These are phyloP conservation scores for Drosophila gaucha DNA, from an alignment of 2,888 invertebrate genomes.

Conservation along the genomic window DNA sequence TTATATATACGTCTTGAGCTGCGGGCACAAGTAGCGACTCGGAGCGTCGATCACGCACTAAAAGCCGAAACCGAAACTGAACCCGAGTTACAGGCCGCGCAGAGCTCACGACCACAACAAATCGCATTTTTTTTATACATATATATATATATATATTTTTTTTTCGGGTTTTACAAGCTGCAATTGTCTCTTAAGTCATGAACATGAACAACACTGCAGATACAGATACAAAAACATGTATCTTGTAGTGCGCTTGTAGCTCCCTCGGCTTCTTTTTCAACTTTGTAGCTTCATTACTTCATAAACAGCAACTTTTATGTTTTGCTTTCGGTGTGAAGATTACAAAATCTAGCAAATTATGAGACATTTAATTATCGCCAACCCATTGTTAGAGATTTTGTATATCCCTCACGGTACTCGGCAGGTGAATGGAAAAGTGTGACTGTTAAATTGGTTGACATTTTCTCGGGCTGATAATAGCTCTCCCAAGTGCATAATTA, in stretches of 20 bases:
- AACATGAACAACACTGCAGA: slow-evolving; percentile 34
- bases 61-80: slow-evolving; percentile 38
- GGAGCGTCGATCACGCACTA: slow-evolving; percentile 75
- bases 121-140: slow-evolving; percentile 1
- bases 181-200: slow-evolving; percentile 41
- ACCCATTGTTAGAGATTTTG: slow-evolving; percentile 17
- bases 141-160: slow-evolving; percentile 3
- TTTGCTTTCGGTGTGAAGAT: slow-evolving; percentile 45
- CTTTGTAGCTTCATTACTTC: slow-evolving; percentile 57
- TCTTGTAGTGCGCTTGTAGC: slow-evolving; percentile 7
- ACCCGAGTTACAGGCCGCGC: slow-evolving; percentile 41
- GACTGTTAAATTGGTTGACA: slow-evolving; percentile 18
- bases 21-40: slow-evolving; percentile 60
- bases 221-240: slow-evolving; percentile 20
- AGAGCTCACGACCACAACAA: slow-evolving; percentile 29
- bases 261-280: slow-evolving; percentile 26
- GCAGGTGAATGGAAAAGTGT: slow-evolving; percentile 15
- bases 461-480: too few relatives aligned
- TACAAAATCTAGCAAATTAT: slow-evolving; percentile 65
- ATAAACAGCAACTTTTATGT: slow-evolving; percentile 40
- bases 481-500: slow-evolving; percentile 50
- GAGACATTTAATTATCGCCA: slow-evolving; percentile 50
- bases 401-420: slow-evolving; percentile 6
- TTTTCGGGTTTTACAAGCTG: slow-evolving; percentile 45
- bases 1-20: slow-evolving; percentile 15